These are phyloP conservation scores for Mesocentrotus franciscanus DNA, from an alignment of 53 echinoderm and acorn worm species.

Conservation along the genomic window DNA sequence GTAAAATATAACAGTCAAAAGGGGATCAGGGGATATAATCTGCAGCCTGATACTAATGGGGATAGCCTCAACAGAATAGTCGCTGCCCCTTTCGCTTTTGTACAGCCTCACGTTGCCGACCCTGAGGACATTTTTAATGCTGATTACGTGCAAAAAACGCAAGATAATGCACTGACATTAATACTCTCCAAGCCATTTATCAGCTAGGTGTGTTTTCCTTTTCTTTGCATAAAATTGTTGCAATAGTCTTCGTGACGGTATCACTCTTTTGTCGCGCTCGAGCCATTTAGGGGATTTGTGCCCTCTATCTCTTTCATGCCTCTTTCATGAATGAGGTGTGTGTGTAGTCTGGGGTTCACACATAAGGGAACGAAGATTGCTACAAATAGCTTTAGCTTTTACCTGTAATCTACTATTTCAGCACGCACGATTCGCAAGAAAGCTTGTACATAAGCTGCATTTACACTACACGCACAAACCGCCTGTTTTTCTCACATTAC, in stretches of 20 bases:
- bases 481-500: too few species aligned
- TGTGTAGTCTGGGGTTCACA: not conserved
- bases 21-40: not conserved
- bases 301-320: not conserved
- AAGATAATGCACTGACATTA: constrained; percentile 51
- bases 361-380: not conserved
- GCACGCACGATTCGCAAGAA: not conserved
- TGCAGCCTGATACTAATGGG: constrained; percentile 43
- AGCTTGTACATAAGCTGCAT: too few species aligned
- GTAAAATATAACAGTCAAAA: constrained; percentile 24
- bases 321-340: constrained; percentile 24
- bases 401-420: not conserved
- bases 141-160: constrained; percentile 62
- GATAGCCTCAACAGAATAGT: not conserved
- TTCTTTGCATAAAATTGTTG: constrained; percentile 40
- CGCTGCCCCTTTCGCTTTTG: not conserved
- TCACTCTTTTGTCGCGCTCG: constrained; percentile 16
- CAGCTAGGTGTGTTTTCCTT: constrained; percentile 40
- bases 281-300: constrained; percentile 25
- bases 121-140: constrained; percentile 42
- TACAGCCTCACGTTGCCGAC: constrained; percentile 4
- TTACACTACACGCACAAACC: too few species aligned
- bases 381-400: constrained; percentile 21
- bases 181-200: constrained; percentile 48
- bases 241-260: constrained; percentile 31